Base-by-base conservation (phyloP, 2,113 vertebrate genomes). In the Archilochus colubris region DNA sequence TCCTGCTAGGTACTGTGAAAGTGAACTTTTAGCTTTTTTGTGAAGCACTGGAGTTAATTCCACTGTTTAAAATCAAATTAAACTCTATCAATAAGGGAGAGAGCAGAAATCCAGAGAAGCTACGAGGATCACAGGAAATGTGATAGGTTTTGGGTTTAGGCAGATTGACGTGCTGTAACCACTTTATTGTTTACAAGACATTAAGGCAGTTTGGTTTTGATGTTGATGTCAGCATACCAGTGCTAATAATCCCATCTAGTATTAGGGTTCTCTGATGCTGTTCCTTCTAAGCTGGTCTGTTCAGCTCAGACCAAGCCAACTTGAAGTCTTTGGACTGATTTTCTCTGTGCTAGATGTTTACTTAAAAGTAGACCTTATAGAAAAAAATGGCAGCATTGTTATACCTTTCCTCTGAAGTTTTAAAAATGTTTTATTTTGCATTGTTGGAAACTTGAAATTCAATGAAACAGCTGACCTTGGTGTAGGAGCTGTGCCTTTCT, bases 371-470 rank as follows among this genome's bases (percentile, higher is more conserved):
- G 48, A 72, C 31, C 30, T 91, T 82, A 70, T 6, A 31, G 67
- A 76, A 82, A 89, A 31, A 24, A 24, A 53, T 94, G 74, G 43
- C 81, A 77, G n/a, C 0, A 1, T 72, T 64, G 19, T 75, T 87
- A 46, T 1, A 5, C 33, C 62, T 93, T 86, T 88, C 48, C 91
- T 91, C 84, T 58, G 78, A 68, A 85, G 51, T 67, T 86, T 85
- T 44, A 63, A 85, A 87, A 85, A 55, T 85, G 76, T 79, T 93
- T 94, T 79, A 21, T 55, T 91, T 85, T 82, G 36, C 83, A 89
- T 86, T 91, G 74, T 58, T 91, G 86, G 86, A 86, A 86, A 82
- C 70, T 68, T 91, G 92, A 92, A 92, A 89, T 92, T 79, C 2
- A 73, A 83, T 95, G n/a, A 83, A 86, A 50, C 57, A 58, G 14